Evolutionary conservation across 2,888 invertebrate species (phyloP).

Genomic region (Neocrepidodera transversa): DNA sequence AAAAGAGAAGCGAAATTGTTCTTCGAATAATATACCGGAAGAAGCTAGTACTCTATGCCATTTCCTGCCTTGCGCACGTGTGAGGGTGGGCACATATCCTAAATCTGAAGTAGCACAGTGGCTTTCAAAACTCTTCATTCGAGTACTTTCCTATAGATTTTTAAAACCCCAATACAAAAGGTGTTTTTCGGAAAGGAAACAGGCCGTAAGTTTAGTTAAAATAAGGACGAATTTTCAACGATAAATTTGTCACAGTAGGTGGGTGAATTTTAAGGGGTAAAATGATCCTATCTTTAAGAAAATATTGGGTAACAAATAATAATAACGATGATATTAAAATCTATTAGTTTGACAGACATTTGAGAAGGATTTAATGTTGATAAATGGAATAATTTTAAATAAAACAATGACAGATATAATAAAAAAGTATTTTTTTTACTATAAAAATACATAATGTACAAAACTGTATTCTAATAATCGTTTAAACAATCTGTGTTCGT

Average conservation of each 20-base stretch:
- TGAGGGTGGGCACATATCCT: constrained; percentile 46
- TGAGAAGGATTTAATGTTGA: neutral
- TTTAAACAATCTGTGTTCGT: too few species aligned
- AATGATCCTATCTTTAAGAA: constrained; percentile 19
- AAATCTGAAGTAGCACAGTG: constrained; percentile 39
- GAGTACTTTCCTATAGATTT: constrained; percentile 16
- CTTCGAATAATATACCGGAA: constrained; percentile 52
- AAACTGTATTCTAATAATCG: too few species aligned
- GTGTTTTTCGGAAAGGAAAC: constrained; percentile 4
- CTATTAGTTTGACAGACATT: neutral
- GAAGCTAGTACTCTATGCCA: constrained; percentile 53
- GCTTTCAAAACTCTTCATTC: constrained; percentile 19
- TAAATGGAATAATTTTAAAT: too few species aligned
- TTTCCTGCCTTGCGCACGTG: constrained; percentile 55
- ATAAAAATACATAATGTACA: too few species aligned
- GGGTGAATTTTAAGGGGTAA: constrained; percentile 17
- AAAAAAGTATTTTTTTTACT: too few species aligned
- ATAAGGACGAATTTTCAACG: constrained; percentile 6
- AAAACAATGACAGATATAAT: too few species aligned
- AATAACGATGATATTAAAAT: constrained; percentile 11
- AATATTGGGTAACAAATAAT: constrained; percentile 17
- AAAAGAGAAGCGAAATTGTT: constrained; percentile 27
- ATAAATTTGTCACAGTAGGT: constrained; percentile 7
- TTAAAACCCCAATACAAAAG: constrained; percentile 13
- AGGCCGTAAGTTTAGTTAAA: neutral